Percentiles rank a stretch among this genome's conserved stretches.
These are phyloP conservation scores for Podiceps cristatus DNA, from an alignment of 2,113 vertebrate species.

Conservation along the genomic window DNA sequence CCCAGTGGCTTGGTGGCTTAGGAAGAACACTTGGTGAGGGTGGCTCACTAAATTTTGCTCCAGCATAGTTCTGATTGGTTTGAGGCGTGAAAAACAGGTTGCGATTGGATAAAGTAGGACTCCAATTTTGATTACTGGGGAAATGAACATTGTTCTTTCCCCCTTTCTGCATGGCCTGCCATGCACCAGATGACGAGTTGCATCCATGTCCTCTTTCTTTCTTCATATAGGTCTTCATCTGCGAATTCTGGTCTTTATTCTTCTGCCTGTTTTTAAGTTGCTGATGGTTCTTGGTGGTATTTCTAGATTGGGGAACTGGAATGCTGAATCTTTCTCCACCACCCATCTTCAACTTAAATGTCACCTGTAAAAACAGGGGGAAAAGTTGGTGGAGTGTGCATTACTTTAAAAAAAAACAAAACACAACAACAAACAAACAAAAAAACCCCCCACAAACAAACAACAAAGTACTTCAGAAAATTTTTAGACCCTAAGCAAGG, in stretches of 20 bases:
- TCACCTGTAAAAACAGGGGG: constrained; percentile 81
- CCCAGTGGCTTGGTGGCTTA: constrained; percentile 96
- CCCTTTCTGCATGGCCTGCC: constrained; percentile 90
- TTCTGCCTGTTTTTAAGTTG: constrained; percentile 87
- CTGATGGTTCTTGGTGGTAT: constrained; percentile 84
- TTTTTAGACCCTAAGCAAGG: background rate
- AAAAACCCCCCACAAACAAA: too few relatives aligned
- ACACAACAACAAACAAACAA: too few relatives aligned
- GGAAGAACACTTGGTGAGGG: constrained; percentile 96
- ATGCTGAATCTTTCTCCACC: constrained; percentile 95
- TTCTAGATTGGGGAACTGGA: constrained; percentile 89
- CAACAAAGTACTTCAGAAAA: background rate
- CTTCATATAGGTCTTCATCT: constrained; percentile 82
- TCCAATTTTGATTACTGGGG: constrained; percentile 86
- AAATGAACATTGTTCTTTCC: constrained; percentile 81
- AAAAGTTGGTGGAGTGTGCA: background rate
- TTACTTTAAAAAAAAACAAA: too few relatives aligned
- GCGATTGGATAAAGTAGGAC: constrained; percentile 80
- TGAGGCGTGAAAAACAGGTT: constrained; percentile 86
- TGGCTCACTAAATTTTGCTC: constrained; percentile 97
- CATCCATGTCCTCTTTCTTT: constrained; percentile 83
- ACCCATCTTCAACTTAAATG: constrained; percentile 91
- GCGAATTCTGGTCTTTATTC: constrained; percentile 85
- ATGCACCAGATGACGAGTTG: constrained; percentile 80
- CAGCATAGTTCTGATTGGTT: constrained; percentile 91